phyloP scores from a whole-genome alignment of 2,113 vertebrate genomes.

The Hucho hucho region DNA sequence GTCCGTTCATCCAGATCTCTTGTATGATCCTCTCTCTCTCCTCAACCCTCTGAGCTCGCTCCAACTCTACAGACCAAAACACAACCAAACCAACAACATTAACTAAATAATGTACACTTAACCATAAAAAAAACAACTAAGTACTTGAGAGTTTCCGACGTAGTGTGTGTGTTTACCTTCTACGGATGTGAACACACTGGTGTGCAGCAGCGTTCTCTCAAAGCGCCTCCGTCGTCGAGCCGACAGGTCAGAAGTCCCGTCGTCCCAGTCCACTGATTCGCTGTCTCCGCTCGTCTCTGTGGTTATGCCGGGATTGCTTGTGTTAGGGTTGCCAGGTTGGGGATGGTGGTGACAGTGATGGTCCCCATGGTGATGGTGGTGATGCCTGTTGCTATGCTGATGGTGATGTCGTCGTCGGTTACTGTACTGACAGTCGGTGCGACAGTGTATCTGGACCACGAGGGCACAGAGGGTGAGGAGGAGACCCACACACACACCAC shows the following conservation, averaged over 20 bases:
- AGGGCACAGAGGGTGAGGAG: conserved; percentile 86
- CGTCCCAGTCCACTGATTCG: conserved; percentile 80
- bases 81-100: neutral
- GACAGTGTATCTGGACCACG: conserved; percentile 88
- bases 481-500: conserved; percentile 86
- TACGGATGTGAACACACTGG: conserved; percentile 84
- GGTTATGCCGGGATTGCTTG: conserved; percentile 40
- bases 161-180: conserved; percentile 63
- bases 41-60: conserved; percentile 83
- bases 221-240: conserved; percentile 84
- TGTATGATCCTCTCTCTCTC: conserved; percentile 86
- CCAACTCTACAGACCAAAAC: conserved; percentile 70
- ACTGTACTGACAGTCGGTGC: conserved; percentile 79
- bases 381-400: conserved; percentile 27
- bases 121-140: too few species aligned
- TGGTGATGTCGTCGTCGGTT: conserved; percentile 49
- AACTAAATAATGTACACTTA: too few species aligned
- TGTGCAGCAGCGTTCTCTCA: conserved; percentile 87
- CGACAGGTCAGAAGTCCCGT: conserved; percentile 76
- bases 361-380: conserved; percentile 14
- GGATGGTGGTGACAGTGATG: conserved; percentile 33
- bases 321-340: conserved; percentile 31
- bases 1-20: conserved; percentile 93
- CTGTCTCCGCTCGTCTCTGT: conserved; percentile 59
- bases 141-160: too few species aligned